Conservation (phyloP, 1,140 invertebrate species). For the Drosophila hydei region DNA sequence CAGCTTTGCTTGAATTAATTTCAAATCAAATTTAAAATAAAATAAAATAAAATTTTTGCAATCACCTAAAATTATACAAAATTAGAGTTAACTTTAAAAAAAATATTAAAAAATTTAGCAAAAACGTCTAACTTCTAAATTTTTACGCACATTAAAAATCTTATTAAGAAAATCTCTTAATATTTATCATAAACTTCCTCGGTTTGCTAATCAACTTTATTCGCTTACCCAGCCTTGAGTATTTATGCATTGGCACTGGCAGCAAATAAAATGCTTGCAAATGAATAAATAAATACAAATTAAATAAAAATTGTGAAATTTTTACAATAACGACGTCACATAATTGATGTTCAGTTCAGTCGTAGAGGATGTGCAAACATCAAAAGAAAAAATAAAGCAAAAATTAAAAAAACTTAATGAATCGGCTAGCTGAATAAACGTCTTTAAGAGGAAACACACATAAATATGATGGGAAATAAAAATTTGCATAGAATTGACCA, state of each 20-base stretch:
- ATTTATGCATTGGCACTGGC: slow-evolving; percentile 48
- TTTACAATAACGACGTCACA: slow-evolving; percentile 46
- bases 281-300: slow-evolving; percentile 76
- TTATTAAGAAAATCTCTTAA: neutral
- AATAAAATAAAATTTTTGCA: too few relatives aligned
- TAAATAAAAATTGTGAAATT: slow-evolving; percentile 66
- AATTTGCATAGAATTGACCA: slow-evolving; percentile 35
- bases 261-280: slow-evolving; percentile 58
- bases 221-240: neutral
- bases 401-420: neutral
- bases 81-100: too few relatives aligned
- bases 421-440: neutral
- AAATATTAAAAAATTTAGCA: too few relatives aligned
- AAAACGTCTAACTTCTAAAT: too few relatives aligned
- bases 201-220: neutral
- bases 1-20: too few relatives aligned
- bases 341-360: slow-evolving; percentile 51
- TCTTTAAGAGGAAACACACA: slow-evolving; percentile 21
- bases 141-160: neutral
- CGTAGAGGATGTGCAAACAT: neutral
- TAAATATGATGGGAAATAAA: slow-evolving; percentile 47
- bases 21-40: too few relatives aligned
- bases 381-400: neutral
- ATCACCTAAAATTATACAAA: too few relatives aligned
- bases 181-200: neutral